Percentiles rank a stretch among this genome's conserved stretches.
Conservation (phyloP, 2,888 invertebrate genomes). For the Heliconius ethilla region DNA sequence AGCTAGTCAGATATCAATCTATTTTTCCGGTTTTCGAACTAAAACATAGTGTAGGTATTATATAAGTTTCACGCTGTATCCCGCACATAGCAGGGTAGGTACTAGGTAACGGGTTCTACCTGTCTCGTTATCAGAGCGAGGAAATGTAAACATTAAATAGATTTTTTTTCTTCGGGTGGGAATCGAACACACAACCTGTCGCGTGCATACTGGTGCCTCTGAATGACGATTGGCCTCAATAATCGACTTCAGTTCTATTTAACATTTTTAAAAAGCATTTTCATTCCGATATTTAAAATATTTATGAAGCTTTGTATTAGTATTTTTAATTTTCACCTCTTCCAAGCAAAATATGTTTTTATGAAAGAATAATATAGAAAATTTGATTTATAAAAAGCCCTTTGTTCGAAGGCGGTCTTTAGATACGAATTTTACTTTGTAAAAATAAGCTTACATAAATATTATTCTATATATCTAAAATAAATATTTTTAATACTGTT, state of each 20-base stretch:
- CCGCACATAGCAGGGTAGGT: too few species aligned
- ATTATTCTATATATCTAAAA: neutral
- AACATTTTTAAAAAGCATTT: neutral
- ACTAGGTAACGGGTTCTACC: too few species aligned
- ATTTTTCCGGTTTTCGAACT: too few species aligned
- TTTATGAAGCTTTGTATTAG: neutral
- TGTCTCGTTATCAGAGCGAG: too few species aligned
- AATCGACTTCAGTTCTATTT: neutral
- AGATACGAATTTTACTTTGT: neutral
- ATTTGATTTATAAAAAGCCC: neutral
- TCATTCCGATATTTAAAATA: neutral
- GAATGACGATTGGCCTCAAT: neutral
- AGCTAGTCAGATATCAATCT: too few species aligned
- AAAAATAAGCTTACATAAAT: neutral
- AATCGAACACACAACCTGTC: neutral
- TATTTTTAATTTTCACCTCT: neutral
- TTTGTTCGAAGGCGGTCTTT: conserved; percentile 8
- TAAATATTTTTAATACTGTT: neutral
- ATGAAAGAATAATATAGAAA: neutral
- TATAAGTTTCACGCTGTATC: too few species aligned
- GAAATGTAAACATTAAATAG: too few species aligned
- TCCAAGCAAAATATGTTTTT: neutral
- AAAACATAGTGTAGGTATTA: too few species aligned
- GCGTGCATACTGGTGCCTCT: neutral
- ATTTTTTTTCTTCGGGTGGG: neutral